phyloP scores from a whole-genome alignment of 2,113 vertebrate genomes.

The Pteropus alecto region DNA sequence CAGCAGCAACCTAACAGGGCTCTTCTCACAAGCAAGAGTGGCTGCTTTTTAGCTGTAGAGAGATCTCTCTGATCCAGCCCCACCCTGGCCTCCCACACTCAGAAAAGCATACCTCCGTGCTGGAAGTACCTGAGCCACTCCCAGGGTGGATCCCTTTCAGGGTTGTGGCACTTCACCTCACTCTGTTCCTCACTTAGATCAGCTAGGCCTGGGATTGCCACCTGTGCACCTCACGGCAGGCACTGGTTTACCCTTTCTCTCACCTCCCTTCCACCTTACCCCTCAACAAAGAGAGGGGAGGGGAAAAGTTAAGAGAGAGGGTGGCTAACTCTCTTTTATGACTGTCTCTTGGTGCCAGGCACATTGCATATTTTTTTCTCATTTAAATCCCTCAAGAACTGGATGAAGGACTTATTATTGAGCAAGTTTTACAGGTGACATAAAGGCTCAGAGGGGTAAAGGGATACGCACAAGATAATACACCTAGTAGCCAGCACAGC shows the following conservation, averaged over 20 bases:
- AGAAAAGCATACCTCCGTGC: neutral
- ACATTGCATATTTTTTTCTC: neutral
- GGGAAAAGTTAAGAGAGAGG: neutral
- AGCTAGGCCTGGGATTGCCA: neutral
- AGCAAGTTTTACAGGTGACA: neutral
- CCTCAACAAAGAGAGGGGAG: neutral
- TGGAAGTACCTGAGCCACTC: neutral
- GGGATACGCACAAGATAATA: too few species aligned
- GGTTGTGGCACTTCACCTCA: neutral
- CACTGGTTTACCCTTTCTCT: neutral
- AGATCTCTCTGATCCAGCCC: neutral
- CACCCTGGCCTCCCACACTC: neutral
- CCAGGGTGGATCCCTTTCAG: neutral
- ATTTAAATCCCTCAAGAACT: neutral
- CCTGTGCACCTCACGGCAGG: neutral
- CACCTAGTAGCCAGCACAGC: neutral
- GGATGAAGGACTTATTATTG: neutral
- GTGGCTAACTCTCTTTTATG: neutral
- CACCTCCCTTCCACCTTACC: fast-evolving
- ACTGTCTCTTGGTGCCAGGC: neutral
- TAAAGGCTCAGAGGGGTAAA: neutral
- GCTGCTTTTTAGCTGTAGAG: neutral
- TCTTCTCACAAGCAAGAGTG: neutral
- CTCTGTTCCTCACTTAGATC: neutral
- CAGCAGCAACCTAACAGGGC: neutral